Evolutionary conservation across 2,797 vertebrate species (phyloP).

Genomic region (Xenentodon cancila): DNA sequence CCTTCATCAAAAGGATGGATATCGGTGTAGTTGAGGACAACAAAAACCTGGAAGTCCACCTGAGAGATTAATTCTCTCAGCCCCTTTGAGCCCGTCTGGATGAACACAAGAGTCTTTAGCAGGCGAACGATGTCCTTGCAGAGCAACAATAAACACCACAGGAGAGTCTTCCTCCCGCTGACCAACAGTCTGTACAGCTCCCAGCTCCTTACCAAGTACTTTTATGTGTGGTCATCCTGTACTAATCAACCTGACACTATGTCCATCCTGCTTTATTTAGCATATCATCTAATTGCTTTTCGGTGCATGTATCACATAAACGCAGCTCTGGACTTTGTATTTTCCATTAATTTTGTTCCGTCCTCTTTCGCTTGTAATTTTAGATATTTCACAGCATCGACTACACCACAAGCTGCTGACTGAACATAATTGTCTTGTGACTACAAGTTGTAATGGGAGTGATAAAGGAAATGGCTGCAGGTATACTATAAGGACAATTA

Average conservation of each 20-base stretch:
- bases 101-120: constrained; percentile 16
- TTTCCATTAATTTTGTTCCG: not conserved
- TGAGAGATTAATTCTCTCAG: constrained; percentile 6
- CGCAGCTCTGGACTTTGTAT: not conserved
- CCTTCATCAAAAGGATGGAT: constrained; percentile 9
- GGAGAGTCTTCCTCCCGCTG: constrained; percentile 9
- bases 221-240: constrained; percentile 9
- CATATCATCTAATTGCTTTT: constrained; percentile 11
- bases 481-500: not conserved
- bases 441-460: constrained; percentile 1
- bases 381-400: constrained; percentile 1
- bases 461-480: not conserved
- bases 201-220: constrained; percentile 13
- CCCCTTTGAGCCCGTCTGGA: constrained; percentile 10
- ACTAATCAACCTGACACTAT: constrained; percentile 7
- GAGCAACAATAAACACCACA: constrained; percentile 17
- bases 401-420: not conserved
- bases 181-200: constrained; percentile 17
- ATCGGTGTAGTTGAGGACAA: not conserved
- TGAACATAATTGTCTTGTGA: constrained; percentile 1
- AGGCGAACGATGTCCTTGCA: constrained; percentile 10
- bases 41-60: constrained; percentile 11
- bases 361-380: not conserved
- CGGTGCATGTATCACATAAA: not conserved
- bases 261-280: not conserved